Evolutionary conservation across 30 jellyfish, hydroid and myxozoan genomes (phyloP).

Genomic region (Sanderia malayensis): DNA sequence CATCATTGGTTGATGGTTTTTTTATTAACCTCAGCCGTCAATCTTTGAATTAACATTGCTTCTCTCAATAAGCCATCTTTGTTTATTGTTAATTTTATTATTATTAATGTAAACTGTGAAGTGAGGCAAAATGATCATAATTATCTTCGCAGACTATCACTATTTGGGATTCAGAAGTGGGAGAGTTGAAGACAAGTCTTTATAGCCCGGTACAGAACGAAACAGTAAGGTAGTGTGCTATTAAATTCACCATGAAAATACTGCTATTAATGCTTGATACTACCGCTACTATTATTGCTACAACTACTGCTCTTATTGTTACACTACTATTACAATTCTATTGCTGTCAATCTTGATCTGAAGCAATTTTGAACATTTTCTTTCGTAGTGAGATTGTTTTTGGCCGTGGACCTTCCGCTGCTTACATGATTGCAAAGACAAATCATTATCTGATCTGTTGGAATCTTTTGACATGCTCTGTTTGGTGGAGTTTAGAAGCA

Average conservation of each 20-base stretch:
- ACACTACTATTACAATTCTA: too few relatives aligned
- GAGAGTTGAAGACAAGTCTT: constrained; percentile 37
- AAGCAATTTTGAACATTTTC: too few relatives aligned
- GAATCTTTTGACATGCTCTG: constrained; percentile 62
- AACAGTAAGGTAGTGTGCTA: constrained; percentile 32
- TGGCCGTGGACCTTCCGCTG: constrained; percentile 66
- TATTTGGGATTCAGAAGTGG: constrained; percentile 67
- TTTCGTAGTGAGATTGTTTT: constrained; percentile 42
- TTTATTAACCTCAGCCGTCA: not conserved
- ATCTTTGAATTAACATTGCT: not conserved
- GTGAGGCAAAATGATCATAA: too few relatives aligned
- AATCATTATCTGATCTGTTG: constrained; percentile 61
- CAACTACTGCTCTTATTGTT: too few relatives aligned
- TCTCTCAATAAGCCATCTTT: too few relatives aligned
- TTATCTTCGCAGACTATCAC: constrained; percentile 48
- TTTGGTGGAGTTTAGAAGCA: constrained; percentile 68
- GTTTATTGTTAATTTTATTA: too few relatives aligned
- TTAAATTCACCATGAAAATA: too few relatives aligned
- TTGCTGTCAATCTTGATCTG: too few relatives aligned
- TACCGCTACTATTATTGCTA: too few relatives aligned
- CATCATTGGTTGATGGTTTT: not conserved
- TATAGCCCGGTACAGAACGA: constrained; percentile 45
- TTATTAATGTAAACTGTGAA: too few relatives aligned
- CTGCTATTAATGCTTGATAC: too few relatives aligned
- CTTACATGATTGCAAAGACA: constrained; percentile 66